Evolutionary conservation across 2,113 vertebrate species (phyloP).

Genomic region (Phylloscopus trochilus): DNA sequence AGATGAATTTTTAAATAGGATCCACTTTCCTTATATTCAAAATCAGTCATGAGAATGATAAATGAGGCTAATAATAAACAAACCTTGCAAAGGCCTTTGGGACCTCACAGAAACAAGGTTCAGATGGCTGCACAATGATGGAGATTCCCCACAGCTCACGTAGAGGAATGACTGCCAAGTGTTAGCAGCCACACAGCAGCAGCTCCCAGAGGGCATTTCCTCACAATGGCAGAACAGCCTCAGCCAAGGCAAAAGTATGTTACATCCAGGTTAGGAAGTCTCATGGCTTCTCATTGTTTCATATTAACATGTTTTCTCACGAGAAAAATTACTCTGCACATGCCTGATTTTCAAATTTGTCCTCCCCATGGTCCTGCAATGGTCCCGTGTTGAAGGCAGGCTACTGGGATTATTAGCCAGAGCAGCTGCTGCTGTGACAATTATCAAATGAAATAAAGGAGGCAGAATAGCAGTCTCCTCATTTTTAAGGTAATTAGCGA

Average conservation of each 20-base stretch:
- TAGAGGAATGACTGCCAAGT: not conserved
- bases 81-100: slow-evolving; percentile 28
- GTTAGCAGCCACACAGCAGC: not conserved
- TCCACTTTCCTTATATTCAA: slow-evolving; percentile 15
- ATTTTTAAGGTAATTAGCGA: slow-evolving; percentile 12
- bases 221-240: not conserved
- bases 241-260: not conserved
- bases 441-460: not conserved
- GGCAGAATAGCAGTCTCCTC: not conserved
- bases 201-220: not conserved
- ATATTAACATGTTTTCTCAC: not conserved
- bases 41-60: slow-evolving; percentile 40
- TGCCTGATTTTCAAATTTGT: not conserved
- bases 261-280: not conserved
- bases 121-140: slow-evolving; percentile 28
- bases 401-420: not conserved
- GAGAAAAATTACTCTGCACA: not conserved
- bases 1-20: not conserved
- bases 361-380: not conserved
- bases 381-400: not conserved
- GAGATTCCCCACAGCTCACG: not conserved
- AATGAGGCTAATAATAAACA: slow-evolving; percentile 51
- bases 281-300: not conserved
- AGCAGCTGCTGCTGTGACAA: not conserved
- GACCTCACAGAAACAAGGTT: slow-evolving; percentile 4